These are phyloP conservation scores for Diprion similis DNA, from an alignment of 1,140 invertebrate species.

Conservation along the genomic window DNA sequence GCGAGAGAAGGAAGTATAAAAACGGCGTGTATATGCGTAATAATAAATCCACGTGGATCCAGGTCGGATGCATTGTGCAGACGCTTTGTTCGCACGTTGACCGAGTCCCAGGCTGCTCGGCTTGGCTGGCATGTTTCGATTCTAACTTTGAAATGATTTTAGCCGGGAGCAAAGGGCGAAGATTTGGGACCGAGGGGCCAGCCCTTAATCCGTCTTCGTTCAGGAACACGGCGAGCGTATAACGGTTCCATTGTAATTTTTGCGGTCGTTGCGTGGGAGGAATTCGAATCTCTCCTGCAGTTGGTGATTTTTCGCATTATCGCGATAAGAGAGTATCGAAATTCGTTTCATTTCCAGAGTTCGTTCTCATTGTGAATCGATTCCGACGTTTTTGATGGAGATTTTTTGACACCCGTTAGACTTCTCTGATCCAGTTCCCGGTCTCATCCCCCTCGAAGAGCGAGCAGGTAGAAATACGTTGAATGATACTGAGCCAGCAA, in stretches of 20 bases:
- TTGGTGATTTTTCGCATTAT: too few relatives aligned
- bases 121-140: slow-evolving; percentile 38
- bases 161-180: slow-evolving; percentile 12
- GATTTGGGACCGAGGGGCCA: not conserved
- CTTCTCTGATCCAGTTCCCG: slow-evolving; percentile 15
- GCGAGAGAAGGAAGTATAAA: not conserved
- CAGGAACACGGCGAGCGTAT: not conserved
- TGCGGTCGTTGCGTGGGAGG: too few relatives aligned
- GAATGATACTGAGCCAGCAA: slow-evolving; percentile 46
- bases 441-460: slow-evolving; percentile 20
- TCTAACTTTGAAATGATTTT: slow-evolving; percentile 43
- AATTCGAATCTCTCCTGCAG: too few relatives aligned
- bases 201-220: not conserved
- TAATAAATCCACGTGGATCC: slow-evolving; percentile 27
- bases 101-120: slow-evolving; percentile 18
- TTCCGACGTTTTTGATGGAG: too few relatives aligned
- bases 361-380: too few relatives aligned
- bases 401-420: not conserved
- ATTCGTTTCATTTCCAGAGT: too few relatives aligned
- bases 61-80: slow-evolving; percentile 36
- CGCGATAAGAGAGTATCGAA: too few relatives aligned
- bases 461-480: slow-evolving; percentile 49
- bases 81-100: slow-evolving; percentile 31
- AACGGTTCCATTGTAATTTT: not conserved
- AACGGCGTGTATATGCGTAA: not conserved